These are phyloP conservation scores for Heliconius charithonia DNA, from an alignment of 2,888 invertebrate genomes.

Conservation along the genomic window DNA sequence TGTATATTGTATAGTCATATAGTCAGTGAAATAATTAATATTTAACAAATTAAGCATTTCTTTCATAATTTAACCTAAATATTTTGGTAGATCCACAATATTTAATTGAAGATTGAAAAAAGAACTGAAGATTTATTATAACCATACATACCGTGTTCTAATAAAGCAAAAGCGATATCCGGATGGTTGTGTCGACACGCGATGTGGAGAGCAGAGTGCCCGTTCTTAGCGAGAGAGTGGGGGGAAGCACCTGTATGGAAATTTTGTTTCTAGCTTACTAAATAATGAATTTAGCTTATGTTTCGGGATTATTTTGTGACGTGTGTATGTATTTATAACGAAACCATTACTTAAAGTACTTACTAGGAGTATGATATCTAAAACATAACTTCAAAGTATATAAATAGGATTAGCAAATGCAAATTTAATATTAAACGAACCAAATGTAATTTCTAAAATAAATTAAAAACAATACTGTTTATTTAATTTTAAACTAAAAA, in stretches of 20 bases:
- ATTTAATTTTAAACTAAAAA: not conserved
- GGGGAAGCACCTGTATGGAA: constrained; percentile 88
- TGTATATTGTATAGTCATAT: not conserved
- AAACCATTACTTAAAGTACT: too few species aligned
- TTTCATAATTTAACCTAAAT: not conserved
- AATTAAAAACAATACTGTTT: not conserved
- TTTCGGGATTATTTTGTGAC: not conserved
- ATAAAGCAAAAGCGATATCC: constrained; percentile 96
- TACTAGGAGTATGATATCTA: not conserved
- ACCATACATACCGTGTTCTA: constrained; percentile 90
- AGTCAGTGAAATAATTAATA: not conserved
- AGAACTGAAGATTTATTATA: not conserved
- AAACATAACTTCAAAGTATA: not conserved
- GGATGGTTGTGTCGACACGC: constrained; percentile 99
- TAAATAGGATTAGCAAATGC: not conserved
- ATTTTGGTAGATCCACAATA: not conserved
- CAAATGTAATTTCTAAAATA: not conserved
- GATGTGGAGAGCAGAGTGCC: constrained; percentile 98
- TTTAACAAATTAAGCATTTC: not conserved
- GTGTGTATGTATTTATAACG: not conserved
- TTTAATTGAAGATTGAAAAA: too few species aligned
- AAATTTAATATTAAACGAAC: not conserved
- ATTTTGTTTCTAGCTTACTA: constrained; percentile 37
- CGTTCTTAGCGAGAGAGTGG: constrained; percentile 97
- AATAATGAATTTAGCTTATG: constrained; percentile 1